phyloP scores from a whole-genome alignment of 2,113 vertebrate species.

The Merops nubicus region DNA sequence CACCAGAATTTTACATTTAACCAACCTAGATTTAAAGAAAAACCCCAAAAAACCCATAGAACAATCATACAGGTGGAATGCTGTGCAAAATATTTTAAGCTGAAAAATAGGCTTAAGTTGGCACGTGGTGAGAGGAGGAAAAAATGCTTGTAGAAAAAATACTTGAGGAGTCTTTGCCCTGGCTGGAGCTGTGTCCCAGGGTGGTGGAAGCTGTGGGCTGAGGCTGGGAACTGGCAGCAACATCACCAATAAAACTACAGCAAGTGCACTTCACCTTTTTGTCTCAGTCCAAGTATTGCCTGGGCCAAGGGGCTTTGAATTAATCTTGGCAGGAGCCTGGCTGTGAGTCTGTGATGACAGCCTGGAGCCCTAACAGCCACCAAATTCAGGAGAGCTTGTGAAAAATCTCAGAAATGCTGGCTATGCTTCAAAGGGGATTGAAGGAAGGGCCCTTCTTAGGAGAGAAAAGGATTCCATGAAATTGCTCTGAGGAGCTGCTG shows the following conservation, averaged over 20 bases:
- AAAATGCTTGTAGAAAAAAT: no score
- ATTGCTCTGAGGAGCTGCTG: neutral
- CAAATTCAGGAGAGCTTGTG: neutral
- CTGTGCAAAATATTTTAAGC: neutral
- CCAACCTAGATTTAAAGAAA: neutral
- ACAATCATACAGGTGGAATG: neutral
- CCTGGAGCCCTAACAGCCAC: neutral
- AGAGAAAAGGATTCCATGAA: no score
- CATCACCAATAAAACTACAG: no score
- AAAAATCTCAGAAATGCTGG: neutral
- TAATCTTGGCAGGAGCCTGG: neutral
- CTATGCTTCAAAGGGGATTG: neutral
- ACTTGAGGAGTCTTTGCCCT: neutral
- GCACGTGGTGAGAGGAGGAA: neutral
- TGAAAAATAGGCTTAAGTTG: neutral
- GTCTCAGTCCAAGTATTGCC: neutral
- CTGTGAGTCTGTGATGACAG: neutral
- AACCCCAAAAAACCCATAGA: no score
- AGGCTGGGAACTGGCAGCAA: no score
- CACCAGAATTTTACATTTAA: neutral
- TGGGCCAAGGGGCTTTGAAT: neutral
- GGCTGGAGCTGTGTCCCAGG: neutral
- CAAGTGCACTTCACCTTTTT: no score
- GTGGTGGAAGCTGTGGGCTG: neutral
- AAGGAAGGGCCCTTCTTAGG: neutral